Evolutionary conservation across 2,888 invertebrate genomes (phyloP).

Genomic region (Microctonus brassicae): DNA sequence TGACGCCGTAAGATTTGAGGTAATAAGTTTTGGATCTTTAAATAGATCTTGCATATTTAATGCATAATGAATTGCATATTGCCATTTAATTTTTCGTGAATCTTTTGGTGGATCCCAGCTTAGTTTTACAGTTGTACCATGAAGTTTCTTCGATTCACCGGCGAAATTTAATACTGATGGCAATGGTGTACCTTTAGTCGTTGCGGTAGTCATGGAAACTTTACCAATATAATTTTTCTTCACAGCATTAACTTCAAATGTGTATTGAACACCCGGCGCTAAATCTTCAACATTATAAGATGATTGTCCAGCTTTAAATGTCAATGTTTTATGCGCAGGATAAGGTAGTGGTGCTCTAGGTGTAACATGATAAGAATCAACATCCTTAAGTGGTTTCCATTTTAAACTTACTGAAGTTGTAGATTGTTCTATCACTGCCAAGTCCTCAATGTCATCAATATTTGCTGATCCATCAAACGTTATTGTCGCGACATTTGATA

Average conservation of each 20-base stretch:
- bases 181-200: conserved; percentile 71
- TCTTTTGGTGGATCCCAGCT: conserved; percentile 77
- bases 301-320: conserved; percentile 37
- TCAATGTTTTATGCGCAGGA: conserved; percentile 71
- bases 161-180: conserved; percentile 71
- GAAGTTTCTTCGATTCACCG: conserved; percentile 71
- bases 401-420: conserved; percentile 72
- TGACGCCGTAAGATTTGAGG: conserved; percentile 72
- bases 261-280: conserved; percentile 71
- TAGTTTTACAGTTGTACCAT: conserved; percentile 76
- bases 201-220: conserved; percentile 69
- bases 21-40: conserved; percentile 71
- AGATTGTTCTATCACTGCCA: conserved; percentile 71
- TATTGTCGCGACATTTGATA: conserved; percentile 74
- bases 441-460: conserved; percentile 74
- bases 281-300: conserved; percentile 42
- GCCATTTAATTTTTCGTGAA: conserved; percentile 73
- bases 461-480: conserved; percentile 77
- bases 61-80: conserved; percentile 82
- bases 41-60: conserved; percentile 73
- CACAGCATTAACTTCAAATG: conserved; percentile 76
- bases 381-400: conserved; percentile 75
- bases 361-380: conserved; percentile 75
- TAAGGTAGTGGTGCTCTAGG: conserved; percentile 73
- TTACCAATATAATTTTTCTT: conserved; percentile 74